phyloP scores from a whole-genome alignment of 2,797 vertebrate genomes.

The Rhinoraja longicauda region DNA sequence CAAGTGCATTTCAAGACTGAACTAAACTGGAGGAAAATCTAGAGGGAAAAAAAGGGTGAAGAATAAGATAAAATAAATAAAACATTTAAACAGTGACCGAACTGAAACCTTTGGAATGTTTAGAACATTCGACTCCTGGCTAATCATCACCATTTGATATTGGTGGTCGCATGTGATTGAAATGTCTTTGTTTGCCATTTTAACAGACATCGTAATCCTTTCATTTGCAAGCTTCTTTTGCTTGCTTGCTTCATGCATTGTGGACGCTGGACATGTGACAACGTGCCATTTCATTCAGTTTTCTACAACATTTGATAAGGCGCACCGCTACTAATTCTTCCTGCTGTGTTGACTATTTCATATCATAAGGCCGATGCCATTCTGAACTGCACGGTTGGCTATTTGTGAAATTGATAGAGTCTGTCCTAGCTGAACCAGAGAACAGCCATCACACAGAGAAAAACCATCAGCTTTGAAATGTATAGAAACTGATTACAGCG shows the following conservation, averaged over 20 bases:
- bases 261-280: slow-evolving; percentile 19
- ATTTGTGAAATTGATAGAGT: not conserved
- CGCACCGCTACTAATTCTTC: not conserved
- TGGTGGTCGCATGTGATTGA: not conserved
- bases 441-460: not conserved
- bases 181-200: slow-evolving; percentile 15
- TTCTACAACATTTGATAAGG: slow-evolving; percentile 15
- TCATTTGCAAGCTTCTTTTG: slow-evolving; percentile 23
- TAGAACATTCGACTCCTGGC: not conserved
- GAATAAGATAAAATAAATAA: not conserved
- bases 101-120: not conserved
- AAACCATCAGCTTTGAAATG: not conserved
- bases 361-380: slow-evolving; percentile 2
- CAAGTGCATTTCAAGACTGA: not conserved
- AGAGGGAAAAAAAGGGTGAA: not conserved
- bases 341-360: not conserved
- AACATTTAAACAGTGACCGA: not conserved
- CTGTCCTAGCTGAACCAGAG: not conserved
- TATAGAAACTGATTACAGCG: not conserved
- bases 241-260: not conserved
- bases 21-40: not conserved
- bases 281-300: slow-evolving; percentile 27
- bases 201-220: slow-evolving; percentile 23
- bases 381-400: not conserved
- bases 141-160: not conserved